Percentiles rank a stretch among this genome's conserved stretches.
These are phyloP conservation scores for Pemphredon lugubris DNA, from an alignment of 2,888 invertebrate genomes.

Conservation along the genomic window DNA sequence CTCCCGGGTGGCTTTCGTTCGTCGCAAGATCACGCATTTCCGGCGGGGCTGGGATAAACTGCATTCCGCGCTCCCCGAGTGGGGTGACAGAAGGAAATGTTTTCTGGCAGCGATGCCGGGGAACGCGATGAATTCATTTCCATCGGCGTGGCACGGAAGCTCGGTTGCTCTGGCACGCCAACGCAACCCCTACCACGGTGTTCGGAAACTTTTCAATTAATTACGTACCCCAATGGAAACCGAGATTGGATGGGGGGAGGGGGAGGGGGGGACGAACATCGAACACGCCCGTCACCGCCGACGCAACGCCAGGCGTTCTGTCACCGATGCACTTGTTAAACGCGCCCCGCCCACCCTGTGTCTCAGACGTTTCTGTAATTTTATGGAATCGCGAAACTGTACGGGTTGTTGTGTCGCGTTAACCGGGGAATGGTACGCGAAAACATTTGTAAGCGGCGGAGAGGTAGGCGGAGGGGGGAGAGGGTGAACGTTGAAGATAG, in stretches of 20 bases:
- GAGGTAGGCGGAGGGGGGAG: too few relatives aligned
- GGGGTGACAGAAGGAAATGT: slow-evolving; percentile 36
- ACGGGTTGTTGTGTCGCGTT: too few relatives aligned
- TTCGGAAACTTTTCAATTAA: slow-evolving; percentile 49
- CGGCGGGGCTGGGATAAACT: not conserved
- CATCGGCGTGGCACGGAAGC: slow-evolving; percentile 30
- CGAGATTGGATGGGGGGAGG: slow-evolving; percentile 46
- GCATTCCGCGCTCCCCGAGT: not conserved
- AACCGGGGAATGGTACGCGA: too few relatives aligned
- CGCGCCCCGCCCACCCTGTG: not conserved
- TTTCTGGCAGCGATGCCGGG: slow-evolving; percentile 19
- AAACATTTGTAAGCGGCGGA: not conserved
- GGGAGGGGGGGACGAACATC: too few relatives aligned
- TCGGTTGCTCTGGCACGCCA: slow-evolving; percentile 24
- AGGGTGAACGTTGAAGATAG: too few relatives aligned
- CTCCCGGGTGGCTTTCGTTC: not conserved
- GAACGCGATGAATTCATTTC: slow-evolving; percentile 45
- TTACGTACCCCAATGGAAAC: slow-evolving; percentile 34
- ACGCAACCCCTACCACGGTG: slow-evolving; percentile 26
- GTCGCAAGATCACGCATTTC: not conserved
- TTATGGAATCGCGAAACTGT: not conserved
- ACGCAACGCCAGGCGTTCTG: not conserved
- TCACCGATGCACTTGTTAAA: not conserved
- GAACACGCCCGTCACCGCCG: not conserved
- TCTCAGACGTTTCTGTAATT: not conserved